Percentiles rank a stretch among this genome's conserved stretches.
Conservation (phyloP, 1,140 invertebrate species). For the Zophobas morio region DNA sequence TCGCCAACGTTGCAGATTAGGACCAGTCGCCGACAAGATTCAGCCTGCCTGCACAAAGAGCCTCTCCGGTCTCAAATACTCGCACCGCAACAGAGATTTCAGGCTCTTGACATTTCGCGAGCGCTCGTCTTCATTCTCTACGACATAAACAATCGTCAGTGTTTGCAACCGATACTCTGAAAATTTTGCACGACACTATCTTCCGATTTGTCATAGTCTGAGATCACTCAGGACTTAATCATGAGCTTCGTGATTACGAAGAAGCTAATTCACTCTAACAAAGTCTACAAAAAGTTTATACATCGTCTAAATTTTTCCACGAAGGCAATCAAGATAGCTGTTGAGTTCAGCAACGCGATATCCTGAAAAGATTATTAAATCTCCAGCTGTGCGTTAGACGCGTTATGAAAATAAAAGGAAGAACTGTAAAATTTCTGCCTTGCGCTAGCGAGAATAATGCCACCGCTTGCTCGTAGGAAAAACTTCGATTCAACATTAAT, state of each 20-base stretch:
- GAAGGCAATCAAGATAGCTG: too few relatives aligned
- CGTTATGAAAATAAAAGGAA: neutral
- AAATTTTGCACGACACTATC: neutral
- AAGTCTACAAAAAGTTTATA: too few relatives aligned
- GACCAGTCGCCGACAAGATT: slow-evolving; percentile 5
- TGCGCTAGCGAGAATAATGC: neutral
- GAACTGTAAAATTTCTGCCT: neutral
- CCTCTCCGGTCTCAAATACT: too few relatives aligned
- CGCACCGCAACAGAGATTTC: too few relatives aligned
- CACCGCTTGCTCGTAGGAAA: neutral
- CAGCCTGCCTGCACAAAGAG: too few relatives aligned
- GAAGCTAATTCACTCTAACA: too few relatives aligned
- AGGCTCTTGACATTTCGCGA: too few relatives aligned
- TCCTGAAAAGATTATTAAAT: slow-evolving; percentile 14
- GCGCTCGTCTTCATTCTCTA: too few relatives aligned
- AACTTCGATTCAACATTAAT: neutral
- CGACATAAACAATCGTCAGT: too few relatives aligned
- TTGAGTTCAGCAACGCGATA: neutral
- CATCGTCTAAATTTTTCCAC: too few relatives aligned
- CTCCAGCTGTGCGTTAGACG: neutral
- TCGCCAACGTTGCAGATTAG: slow-evolving; percentile 24
- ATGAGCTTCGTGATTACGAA: too few relatives aligned
- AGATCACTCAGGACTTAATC: too few relatives aligned
- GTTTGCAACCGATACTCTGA: neutral
- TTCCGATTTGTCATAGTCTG: neutral